phyloP scores from a whole-genome alignment of 2,113 vertebrate genomes.

The Erythrolamprus reginae region DNA sequence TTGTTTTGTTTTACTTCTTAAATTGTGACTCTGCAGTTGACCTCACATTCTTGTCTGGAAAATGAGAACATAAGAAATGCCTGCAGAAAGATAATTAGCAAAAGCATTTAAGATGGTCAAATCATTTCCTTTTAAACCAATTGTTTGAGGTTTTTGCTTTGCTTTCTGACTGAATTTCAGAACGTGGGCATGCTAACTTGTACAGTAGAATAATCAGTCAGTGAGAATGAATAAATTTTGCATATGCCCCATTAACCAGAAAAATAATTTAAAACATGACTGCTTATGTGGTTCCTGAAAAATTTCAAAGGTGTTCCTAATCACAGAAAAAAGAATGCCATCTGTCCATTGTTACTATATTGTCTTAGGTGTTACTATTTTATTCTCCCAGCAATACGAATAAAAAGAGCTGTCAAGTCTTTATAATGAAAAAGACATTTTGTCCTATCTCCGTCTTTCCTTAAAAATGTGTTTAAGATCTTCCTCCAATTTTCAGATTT shows the following conservation, averaged over 20 bases:
- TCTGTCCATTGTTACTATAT: conserved; percentile 73
- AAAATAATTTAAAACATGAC: conserved; percentile 76
- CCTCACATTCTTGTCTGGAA: conserved; percentile 2
- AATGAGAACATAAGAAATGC: conserved; percentile 12
- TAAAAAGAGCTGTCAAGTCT: conserved; percentile 48
- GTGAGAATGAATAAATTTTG: conserved; percentile 65
- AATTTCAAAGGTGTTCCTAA: conserved; percentile 71
- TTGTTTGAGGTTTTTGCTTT: conserved; percentile 58
- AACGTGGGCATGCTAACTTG: conserved; percentile 47
- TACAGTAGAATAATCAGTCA: conserved; percentile 67
- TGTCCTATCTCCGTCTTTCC: conserved; percentile 39
- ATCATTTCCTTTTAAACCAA: conserved; percentile 54
- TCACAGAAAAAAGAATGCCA: conserved; percentile 63
- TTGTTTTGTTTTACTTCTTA: conserved; percentile 16
- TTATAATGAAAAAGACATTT: conserved; percentile 61
- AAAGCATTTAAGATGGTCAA: conserved; percentile 55
- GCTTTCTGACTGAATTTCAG: conserved; percentile 54
- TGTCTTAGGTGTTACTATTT: conserved; percentile 67
- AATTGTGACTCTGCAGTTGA: conserved; percentile 19
- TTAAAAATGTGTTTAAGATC: background rate
- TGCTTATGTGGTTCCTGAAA: conserved; percentile 59
- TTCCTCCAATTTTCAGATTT: background rate
- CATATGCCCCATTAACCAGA: conserved; percentile 62
- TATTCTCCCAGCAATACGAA: conserved; percentile 60
- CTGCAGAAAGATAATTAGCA: conserved; percentile 17